Percentiles rank a stretch among this genome's conserved stretches.
Conservation (phyloP, 2,888 invertebrate species). For the Drosophila paucipuncta region DNA sequence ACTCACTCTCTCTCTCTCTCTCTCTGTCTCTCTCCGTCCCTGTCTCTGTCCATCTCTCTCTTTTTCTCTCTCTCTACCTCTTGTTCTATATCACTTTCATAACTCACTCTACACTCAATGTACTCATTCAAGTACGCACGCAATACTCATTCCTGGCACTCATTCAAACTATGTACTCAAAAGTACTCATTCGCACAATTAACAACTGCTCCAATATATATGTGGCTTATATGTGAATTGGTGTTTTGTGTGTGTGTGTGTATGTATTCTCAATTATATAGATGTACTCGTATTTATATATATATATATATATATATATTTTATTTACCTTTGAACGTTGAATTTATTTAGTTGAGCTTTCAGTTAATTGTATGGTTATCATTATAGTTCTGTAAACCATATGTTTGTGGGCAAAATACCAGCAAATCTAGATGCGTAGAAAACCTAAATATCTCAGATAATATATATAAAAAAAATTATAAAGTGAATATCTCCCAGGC, state of each 20-base stretch:
- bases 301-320: not conserved
- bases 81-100: constrained; percentile 8
- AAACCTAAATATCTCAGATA: not conserved
- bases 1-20: constrained; percentile 8
- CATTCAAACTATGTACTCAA: constrained; percentile 8
- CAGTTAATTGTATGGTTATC: not conserved
- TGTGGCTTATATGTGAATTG: not conserved
- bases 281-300: not conserved
- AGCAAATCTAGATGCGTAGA: not conserved
- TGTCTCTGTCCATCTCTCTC: not conserved
- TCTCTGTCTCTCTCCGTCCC: constrained; percentile 6
- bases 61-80: not conserved
- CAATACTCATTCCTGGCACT: constrained; percentile 11
- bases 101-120: constrained; percentile 2
- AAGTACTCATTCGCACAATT: constrained; percentile 23
- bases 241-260: not conserved
- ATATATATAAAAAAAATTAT: not conserved
- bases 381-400: not conserved
- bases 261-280: not conserved
- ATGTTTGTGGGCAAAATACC: not conserved
- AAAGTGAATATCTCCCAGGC: not conserved
- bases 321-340: not conserved
- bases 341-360: not conserved
- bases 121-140: constrained; percentile 3
- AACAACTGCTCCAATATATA: constrained; percentile 4